Base-by-base conservation (phyloP, 2,888 invertebrate genomes). In the Aplocera efformata region DNA sequence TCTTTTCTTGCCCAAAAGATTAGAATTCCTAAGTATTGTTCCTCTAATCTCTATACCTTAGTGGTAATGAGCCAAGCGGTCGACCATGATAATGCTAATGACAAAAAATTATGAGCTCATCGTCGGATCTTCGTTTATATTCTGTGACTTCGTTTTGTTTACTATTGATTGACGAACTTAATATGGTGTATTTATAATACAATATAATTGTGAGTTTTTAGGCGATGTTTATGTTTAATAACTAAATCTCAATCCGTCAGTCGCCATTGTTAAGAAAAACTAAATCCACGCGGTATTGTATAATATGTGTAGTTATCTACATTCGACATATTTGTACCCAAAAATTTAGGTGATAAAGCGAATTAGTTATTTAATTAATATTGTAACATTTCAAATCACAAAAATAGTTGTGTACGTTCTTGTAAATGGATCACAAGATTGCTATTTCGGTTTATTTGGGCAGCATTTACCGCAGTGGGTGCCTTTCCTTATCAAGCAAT, bases 21-120 rank as follows among this genome's bases (percentile, higher is more conserved):
- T 10, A 21, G 10, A 44, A 42, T 60, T 47, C 55, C 59, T 53
- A 57, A 58, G 35, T 59, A 59, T 56, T 57, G 53, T 47, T 53
- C 46, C 52, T 33, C 40, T 40, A 22, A 24, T 41, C 22, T 37
- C 41, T 34, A 20, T 48, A n/a, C n/a, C n/a, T n/a, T n/a, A n/a
- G 42, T 42, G 32, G 40, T 29, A 53, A 56, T 69, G 68, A 69
- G 55, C 67, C 61, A 63, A 53, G 60, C 57, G 57, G 50, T 63
- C 60, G 48, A 57, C 50, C 58, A 57, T 63, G 62, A 72, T 72
- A 69, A 69, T 63, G 67, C 59, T 72, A 72, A 70, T 73, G 63
- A 62, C 67, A 75, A 74, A 72, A 76, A 70, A 66, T 60, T 60
- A 48, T 76, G 73, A 78, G 67, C 63, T 77, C 77, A 79, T 69